Evolutionary conservation across 2,888 invertebrate genomes (phyloP).

Genomic region (Sussaba pulchella): DNA sequence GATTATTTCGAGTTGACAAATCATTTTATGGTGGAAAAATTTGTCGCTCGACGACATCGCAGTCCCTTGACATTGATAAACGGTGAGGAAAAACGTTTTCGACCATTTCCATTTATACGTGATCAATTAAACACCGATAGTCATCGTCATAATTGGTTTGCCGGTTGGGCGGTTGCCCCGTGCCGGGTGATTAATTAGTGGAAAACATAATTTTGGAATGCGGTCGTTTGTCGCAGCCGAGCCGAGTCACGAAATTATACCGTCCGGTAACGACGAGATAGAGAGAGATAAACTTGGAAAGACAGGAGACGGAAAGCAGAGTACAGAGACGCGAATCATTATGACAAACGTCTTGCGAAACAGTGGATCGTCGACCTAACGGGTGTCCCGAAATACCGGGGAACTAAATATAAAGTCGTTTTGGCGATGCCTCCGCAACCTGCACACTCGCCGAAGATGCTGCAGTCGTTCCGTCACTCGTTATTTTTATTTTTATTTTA

Average conservation of each 20-base stretch:
- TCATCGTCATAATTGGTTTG: not conserved
- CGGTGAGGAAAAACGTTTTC: too few relatives aligned
- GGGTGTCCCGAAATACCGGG: slow-evolving; percentile 65
- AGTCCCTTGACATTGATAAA: too few relatives aligned
- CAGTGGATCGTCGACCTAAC: slow-evolving; percentile 67
- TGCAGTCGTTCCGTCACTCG: not conserved
- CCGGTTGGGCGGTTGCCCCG: not conserved
- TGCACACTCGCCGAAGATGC: slow-evolving; percentile 27
- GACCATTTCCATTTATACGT: not conserved
- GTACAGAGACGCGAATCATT: slow-evolving; percentile 52
- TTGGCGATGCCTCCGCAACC: slow-evolving; percentile 48
- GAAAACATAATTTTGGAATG: slow-evolving; percentile 2
- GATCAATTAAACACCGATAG: not conserved
- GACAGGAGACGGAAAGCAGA: slow-evolving; percentile 1
- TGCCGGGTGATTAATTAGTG: not conserved
- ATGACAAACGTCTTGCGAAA: slow-evolving; percentile 64
- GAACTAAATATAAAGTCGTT: slow-evolving; percentile 65
- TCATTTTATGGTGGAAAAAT: too few relatives aligned
- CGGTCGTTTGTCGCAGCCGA: not conserved
- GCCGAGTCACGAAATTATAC: not conserved
- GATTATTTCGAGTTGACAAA: too few relatives aligned
- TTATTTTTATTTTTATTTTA: not conserved
- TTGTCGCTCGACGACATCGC: too few relatives aligned
- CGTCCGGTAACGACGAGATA: not conserved
- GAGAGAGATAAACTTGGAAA: not conserved